Conservation (phyloP, 2,113 vertebrate species). For the Machaerirhynchus nigripectus region DNA sequence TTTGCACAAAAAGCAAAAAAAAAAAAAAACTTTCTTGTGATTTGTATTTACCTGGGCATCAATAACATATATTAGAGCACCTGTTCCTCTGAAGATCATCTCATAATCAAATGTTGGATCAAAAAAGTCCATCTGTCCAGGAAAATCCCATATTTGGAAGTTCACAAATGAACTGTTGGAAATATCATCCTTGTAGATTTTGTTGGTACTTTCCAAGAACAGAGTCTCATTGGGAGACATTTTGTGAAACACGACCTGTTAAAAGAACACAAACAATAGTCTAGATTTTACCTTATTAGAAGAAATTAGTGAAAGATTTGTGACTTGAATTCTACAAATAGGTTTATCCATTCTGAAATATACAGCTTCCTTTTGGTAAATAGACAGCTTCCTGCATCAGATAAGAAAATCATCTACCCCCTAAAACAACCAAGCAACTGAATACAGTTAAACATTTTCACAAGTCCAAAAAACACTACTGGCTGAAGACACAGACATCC, state of each 20-base stretch:
- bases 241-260: constrained; percentile 97
- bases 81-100: constrained; percentile 99
- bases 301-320: neutral
- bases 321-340: neutral
- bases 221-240: constrained; percentile 99
- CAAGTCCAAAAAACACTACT: neutral
- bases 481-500: neutral
- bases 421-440: neutral
- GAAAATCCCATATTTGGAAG: constrained; percentile 99
- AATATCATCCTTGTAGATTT: constrained; percentile 99
- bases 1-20: neutral
- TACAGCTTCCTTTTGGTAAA: neutral
- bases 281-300: neutral
- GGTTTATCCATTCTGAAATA: neutral
- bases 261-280: constrained; percentile 8
- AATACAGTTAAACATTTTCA: neutral
- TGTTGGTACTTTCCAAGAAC: constrained; percentile 98
- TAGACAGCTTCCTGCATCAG: neutral
- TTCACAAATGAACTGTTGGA: constrained; percentile 99
- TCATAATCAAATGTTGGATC: constrained; percentile 98
- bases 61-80: constrained; percentile 97
- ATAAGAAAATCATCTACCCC: neutral
- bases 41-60: constrained; percentile 89
- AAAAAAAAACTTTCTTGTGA: neutral
- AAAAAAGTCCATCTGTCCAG: constrained; percentile 98